phyloP scores from a whole-genome alignment of 2,888 invertebrate species.

The Podotricha telesiphe region DNA sequence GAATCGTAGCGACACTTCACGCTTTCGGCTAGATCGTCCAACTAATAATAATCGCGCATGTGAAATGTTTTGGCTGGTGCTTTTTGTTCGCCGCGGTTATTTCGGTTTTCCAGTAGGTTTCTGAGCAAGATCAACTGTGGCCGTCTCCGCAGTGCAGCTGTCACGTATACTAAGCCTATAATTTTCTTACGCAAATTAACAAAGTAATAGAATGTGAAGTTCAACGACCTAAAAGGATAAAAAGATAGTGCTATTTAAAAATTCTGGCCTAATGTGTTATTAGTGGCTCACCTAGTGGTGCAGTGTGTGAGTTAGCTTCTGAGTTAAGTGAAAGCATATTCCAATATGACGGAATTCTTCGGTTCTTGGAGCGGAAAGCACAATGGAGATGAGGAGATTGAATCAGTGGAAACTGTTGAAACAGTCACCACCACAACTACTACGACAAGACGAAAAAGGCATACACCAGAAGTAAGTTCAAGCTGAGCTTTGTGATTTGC shows the following conservation, averaged over 20 bases:
- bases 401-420: constrained; percentile 68
- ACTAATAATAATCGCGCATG: constrained; percentile 82
- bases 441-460: constrained; percentile 57
- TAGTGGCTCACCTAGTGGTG: constrained; percentile 24
- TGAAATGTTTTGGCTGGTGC: constrained; percentile 84
- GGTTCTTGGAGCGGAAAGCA: constrained; percentile 70
- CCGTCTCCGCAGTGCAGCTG: constrained; percentile 72
- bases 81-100: constrained; percentile 83
- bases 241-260: constrained; percentile 53
- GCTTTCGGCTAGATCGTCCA: constrained; percentile 83
- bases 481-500: constrained; percentile 26
- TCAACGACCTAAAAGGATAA: constrained; percentile 53
- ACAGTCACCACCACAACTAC: constrained; percentile 75
- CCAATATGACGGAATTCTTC: constrained; percentile 78
- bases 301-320: constrained; percentile 36
- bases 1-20: constrained; percentile 75
- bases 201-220: constrained; percentile 44
- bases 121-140: constrained; percentile 78
- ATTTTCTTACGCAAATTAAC: constrained; percentile 26
- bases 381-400: constrained; percentile 54
- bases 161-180: constrained; percentile 38
- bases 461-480: constrained; percentile 64
- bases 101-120: constrained; percentile 84
- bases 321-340: constrained; percentile 58
- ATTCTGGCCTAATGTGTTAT: constrained; percentile 29